A percentile compares a stretch with the other conserved stretches of the same genome.
These are phyloP conservation scores for Exephanes ischioxanthus DNA, from an alignment of 2,888 invertebrate species.

Conservation along the genomic window DNA sequence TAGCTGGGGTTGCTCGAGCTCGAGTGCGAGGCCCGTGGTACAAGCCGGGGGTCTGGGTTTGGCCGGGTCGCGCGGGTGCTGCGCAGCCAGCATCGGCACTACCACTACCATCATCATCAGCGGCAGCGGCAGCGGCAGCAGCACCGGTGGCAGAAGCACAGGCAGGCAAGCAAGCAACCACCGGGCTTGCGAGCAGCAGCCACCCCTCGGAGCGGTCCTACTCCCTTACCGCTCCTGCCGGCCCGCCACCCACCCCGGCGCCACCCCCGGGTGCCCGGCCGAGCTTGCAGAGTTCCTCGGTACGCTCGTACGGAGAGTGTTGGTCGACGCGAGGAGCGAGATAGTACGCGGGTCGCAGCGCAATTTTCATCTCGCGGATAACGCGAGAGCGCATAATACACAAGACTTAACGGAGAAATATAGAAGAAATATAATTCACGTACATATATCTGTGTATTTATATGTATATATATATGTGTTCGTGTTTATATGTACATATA, in stretches of 20 bases:
- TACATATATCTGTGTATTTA: not conserved
- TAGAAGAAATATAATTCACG: slow-evolving; percentile 1
- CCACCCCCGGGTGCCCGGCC: slow-evolving; percentile 73
- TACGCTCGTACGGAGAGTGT: slow-evolving; percentile 67
- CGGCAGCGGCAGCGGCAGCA: slow-evolving; percentile 35
- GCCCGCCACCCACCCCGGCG: slow-evolving; percentile 67
- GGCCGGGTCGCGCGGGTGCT: slow-evolving; percentile 74
- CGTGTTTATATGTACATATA: not conserved
- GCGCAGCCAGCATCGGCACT: slow-evolving; percentile 67
- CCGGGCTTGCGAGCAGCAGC: slow-evolving; percentile 67
- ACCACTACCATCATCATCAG: slow-evolving; percentile 11
- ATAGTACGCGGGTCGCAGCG: slow-evolving; percentile 35
- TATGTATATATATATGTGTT: not conserved
- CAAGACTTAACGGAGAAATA: not conserved
- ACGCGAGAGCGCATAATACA: not conserved
- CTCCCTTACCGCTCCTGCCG: slow-evolving; percentile 66
- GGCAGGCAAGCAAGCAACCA: slow-evolving; percentile 70
- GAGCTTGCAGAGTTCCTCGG: slow-evolving; percentile 73
- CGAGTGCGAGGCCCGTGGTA: slow-evolving; percentile 68
- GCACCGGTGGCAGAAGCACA: slow-evolving; percentile 48
- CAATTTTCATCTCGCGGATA: slow-evolving; percentile 28
- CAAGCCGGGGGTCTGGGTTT: slow-evolving; percentile 72
- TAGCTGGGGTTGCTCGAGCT: slow-evolving; percentile 71
- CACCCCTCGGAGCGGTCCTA: slow-evolving; percentile 48
- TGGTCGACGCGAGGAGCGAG: slow-evolving; percentile 47